A percentile compares a stretch with the other conserved stretches of the same genome.
Conservation (phyloP, 2,888 invertebrate species). For the Eupithecia abbreviata region DNA sequence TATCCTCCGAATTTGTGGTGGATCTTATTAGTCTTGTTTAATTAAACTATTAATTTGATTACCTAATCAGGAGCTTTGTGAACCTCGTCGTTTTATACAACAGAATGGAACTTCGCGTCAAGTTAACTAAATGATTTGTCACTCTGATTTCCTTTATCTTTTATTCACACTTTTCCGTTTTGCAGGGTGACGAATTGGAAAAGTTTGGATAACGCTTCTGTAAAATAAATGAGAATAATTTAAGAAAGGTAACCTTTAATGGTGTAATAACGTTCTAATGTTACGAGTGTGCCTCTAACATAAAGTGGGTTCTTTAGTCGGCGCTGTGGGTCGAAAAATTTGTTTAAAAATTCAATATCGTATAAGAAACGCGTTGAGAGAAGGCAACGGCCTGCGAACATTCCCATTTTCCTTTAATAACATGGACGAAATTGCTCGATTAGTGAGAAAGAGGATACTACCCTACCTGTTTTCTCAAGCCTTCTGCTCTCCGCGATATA, state of each 20-base stretch:
- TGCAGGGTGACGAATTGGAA: slow-evolving; percentile 20
- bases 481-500: slow-evolving; percentile 58
- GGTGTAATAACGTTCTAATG: slow-evolving; percentile 73
- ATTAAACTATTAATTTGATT: slow-evolving; percentile 47
- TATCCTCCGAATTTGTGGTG: slow-evolving; percentile 45
- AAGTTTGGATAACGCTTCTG: slow-evolving; percentile 20
- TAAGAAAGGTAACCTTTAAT: slow-evolving; percentile 63
- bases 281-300: slow-evolving; percentile 52
- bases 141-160: slow-evolving; percentile 24
- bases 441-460: slow-evolving; percentile 72
- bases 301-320: slow-evolving; percentile 66
- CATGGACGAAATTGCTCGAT: slow-evolving; percentile 80
- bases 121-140: slow-evolving; percentile 28
- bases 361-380: slow-evolving; percentile 77
- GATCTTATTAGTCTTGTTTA: slow-evolving; percentile 46
- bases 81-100: slow-evolving; percentile 28
- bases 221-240: slow-evolving; percentile 56
- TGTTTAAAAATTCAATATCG: slow-evolving; percentile 82
- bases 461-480: slow-evolving; percentile 50
- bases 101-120: slow-evolving; percentile 30
- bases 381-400: slow-evolving; percentile 80
- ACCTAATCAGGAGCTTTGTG: slow-evolving; percentile 36
- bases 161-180: slow-evolving; percentile 16
- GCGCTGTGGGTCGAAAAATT: slow-evolving; percentile 73
- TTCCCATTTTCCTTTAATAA: slow-evolving; percentile 81